Percentiles rank a stretch among this genome's conserved stretches.
phyloP scores from a whole-genome alignment of 2,888 invertebrate genomes.

The Neoitamus cyanurus region DNA sequence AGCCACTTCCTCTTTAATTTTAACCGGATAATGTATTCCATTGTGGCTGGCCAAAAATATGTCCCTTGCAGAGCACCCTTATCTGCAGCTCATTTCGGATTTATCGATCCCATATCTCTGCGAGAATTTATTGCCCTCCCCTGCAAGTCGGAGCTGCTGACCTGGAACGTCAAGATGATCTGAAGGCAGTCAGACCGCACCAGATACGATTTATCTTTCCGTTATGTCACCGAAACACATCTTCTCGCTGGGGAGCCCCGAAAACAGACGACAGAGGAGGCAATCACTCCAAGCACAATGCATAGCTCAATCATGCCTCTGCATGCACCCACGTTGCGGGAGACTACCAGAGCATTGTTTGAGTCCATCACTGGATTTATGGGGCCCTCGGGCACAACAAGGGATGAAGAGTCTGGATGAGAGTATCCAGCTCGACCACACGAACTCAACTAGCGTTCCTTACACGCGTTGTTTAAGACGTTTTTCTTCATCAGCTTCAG shows the following conservation, averaged over 20 bases:
- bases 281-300: background rate
- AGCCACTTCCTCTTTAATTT: background rate
- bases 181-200: background rate
- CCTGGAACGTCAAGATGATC: constrained; percentile 10
- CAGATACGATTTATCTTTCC: constrained; percentile 1
- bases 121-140: background rate
- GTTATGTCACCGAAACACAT: background rate
- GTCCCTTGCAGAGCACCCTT: background rate
- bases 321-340: background rate
- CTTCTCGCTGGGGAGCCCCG: background rate
- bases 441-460: background rate
- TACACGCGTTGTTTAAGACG: background rate
- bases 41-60: background rate
- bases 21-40: background rate
- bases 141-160: background rate
- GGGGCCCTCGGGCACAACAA: background rate
- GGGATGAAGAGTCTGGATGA: background rate
- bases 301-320: background rate
- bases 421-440: background rate
- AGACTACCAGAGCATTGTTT: background rate
- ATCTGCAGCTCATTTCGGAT: background rate
- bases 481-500: background rate
- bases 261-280: background rate
- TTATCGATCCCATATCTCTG: background rate
- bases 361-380: background rate